Base-by-base conservation (phyloP, 2,797 vertebrate genomes). In the Poeciliopsis turneri region DNA sequence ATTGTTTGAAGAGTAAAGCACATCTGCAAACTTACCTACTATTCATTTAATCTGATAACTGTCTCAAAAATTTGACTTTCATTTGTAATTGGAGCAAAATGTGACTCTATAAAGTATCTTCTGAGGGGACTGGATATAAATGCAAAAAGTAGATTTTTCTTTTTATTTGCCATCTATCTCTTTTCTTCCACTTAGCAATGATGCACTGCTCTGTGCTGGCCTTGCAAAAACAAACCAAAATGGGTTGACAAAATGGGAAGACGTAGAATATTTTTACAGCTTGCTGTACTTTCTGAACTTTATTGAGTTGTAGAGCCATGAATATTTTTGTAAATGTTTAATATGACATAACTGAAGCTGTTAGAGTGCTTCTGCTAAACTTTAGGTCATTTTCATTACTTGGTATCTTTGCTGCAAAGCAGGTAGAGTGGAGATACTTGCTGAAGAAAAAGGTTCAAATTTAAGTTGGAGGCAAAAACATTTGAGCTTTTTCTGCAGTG, bases 301-400 rank as follows among this genome's bases (percentile, higher is more conserved):
- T 11, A 18, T 33, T 36, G 43, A 76, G 43, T 36, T 64, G 2
- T 23, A 64, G 20, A 33, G 15, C 2, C 10, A 61, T n/a, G 5
- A 13, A 47, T 36, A 33, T 23, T 76, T 47, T n/a, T 68, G 28
- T 30, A 59, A 59, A 28, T 59, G 57, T 30, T 30, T 59, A 28
- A 59, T 30, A 4, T 28, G 4, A 55, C 12, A 55, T 12, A 55
- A n/a, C 51, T 55, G 25, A 55, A 55, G 53, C 3, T 10, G 12
- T 55, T 55, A 55, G 25, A 39, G 75, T n/a, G 45, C 33, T 77
- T 77, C 76, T 70, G 12, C n/a, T 45, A 28, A 70, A 16, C 36
- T 7, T n/a, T 25, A 25, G 12, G 25, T 70, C 23, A 23, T 45
- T 70, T 70, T 46, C n/a, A 45, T 15, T 25, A 10, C 3, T 68